phyloP scores from a whole-genome alignment of 2,888 invertebrate genomes.

The Iselma pallidipennis region DNA sequence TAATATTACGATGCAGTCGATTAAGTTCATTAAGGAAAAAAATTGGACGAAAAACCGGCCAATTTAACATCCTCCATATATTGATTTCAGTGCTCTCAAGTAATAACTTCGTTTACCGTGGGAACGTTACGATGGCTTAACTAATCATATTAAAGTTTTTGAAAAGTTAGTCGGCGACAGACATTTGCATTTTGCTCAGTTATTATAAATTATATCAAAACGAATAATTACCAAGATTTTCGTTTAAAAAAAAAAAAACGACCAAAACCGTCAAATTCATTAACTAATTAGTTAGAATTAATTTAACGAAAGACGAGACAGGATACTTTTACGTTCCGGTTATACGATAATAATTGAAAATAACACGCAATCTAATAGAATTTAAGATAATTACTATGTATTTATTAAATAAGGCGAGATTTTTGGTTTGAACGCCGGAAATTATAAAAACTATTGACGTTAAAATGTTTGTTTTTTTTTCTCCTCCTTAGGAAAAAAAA shows the following conservation, averaged over 20 bases:
- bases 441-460: background rate
- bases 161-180: slow-evolving; percentile 7
- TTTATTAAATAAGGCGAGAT: background rate
- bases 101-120: slow-evolving; percentile 24
- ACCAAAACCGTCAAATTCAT: slow-evolving; percentile 3
- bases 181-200: slow-evolving; percentile 13
- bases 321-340: background rate
- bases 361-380: background rate
- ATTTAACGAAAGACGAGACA: background rate
- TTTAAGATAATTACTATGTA: background rate
- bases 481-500: background rate
- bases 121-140: slow-evolving; percentile 12
- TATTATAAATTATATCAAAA: slow-evolving; percentile 7
- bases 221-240: slow-evolving; percentile 4
- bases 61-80: slow-evolving; percentile 21
- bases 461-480: background rate
- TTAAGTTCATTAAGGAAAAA: slow-evolving; percentile 13
- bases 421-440: background rate
- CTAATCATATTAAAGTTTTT: slow-evolving; percentile 8
- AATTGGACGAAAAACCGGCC: slow-evolving; percentile 7
- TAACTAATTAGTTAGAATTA: background rate
- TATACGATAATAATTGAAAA: background rate
- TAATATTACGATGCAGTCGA: background rate
- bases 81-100: slow-evolving; percentile 16
- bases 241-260: background rate